Percentiles rank a stretch among this genome's conserved stretches.
These are phyloP conservation scores for Trypoxylus dichotomus DNA, from an alignment of 1,140 invertebrate species.

Conservation along the genomic window DNA sequence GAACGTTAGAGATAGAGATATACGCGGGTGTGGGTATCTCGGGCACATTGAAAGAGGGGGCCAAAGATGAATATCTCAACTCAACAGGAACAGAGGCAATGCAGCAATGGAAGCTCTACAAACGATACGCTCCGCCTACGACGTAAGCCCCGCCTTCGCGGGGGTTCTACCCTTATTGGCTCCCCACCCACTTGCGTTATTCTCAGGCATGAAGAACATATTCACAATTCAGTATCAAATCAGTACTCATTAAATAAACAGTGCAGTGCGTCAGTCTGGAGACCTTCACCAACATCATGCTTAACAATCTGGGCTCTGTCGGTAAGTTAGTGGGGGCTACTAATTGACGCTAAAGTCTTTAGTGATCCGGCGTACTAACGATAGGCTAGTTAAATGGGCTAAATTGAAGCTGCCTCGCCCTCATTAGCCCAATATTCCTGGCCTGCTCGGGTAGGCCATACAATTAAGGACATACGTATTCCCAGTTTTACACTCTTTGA, in stretches of 20 bases:
- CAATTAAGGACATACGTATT: slow-evolving; percentile 44
- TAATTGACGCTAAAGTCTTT: slow-evolving; percentile 54
- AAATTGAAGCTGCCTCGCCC: slow-evolving; percentile 54
- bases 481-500: background rate
- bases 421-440: slow-evolving; percentile 52
- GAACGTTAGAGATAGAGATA: background rate
- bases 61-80: slow-evolving; percentile 17
- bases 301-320: slow-evolving; percentile 53
- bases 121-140: slow-evolving; percentile 39
- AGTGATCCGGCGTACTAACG: slow-evolving; percentile 52
- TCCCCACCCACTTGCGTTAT: slow-evolving; percentile 43
- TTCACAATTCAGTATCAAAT: slow-evolving; percentile 56
- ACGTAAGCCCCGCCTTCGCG: slow-evolving; percentile 29
- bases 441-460: slow-evolving; percentile 51
- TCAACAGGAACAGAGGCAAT: slow-evolving; percentile 1
- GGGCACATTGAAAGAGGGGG: background rate
- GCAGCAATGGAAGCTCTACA: slow-evolving; percentile 33
- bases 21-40: slow-evolving; percentile 8
- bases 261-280: slow-evolving; percentile 51
- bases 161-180: slow-evolving; percentile 44
- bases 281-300: slow-evolving; percentile 46
- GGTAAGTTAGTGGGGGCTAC: slow-evolving; percentile 53
- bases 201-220: slow-evolving; percentile 49
- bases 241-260: slow-evolving; percentile 57
- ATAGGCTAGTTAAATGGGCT: slow-evolving; percentile 55